A percentile compares a stretch with the other conserved stretches of the same genome.
These are phyloP conservation scores for Gopherus flavomarginatus DNA, from an alignment of 2,113 vertebrate genomes.

Conservation along the genomic window DNA sequence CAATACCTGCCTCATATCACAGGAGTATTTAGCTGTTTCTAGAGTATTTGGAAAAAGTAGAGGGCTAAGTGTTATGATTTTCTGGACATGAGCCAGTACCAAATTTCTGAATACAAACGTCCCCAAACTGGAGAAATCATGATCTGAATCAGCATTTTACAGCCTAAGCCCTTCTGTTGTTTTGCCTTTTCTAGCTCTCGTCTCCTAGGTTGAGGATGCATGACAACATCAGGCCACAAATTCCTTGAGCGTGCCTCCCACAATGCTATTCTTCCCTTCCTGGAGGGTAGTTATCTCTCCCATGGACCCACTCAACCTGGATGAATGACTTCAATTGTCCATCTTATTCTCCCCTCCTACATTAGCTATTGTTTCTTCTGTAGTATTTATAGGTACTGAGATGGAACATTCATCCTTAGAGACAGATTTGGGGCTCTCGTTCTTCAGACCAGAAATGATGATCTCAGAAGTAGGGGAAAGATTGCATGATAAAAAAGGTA, in stretches of 20 bases:
- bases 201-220: background rate
- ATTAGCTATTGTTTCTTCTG: background rate
- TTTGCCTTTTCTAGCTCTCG: background rate
- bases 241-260: background rate
- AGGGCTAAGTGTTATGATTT: background rate
- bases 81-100: background rate
- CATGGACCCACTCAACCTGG: background rate
- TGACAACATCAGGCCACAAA: background rate
- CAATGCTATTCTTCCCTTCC: background rate
- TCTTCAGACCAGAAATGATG: background rate
- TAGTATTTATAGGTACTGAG: background rate
- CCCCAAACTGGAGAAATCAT: background rate
- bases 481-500: background rate
- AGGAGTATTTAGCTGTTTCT: background rate
- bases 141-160: background rate
- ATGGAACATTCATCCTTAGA: background rate
- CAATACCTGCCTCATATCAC: rapidly evolving
- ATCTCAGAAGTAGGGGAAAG: background rate
- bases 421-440: background rate
- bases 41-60: background rate
- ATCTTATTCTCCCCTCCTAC: background rate
- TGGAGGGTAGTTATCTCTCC: background rate
- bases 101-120: background rate
- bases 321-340: background rate
- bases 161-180: background rate